Evolutionary conservation across 2,113 vertebrate species (phyloP), one percentile per base, ranked within the genome.

Genomic region (Zosterops pallidus): DNA sequence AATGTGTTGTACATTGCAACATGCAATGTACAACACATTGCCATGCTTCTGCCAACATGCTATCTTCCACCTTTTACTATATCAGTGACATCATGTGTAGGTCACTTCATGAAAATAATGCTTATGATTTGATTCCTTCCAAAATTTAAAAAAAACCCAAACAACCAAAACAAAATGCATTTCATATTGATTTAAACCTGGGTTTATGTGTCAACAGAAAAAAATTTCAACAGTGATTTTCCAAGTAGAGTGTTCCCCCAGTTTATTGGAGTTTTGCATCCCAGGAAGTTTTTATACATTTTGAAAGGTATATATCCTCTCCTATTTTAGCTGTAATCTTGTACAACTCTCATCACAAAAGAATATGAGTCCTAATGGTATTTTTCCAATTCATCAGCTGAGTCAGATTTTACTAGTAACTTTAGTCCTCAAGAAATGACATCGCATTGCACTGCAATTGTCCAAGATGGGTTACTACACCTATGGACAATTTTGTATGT

Each of bases 201-300:
- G 9, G 9, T 87, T 93, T 85, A 21, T 60, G 4, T 64, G 8
- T 17, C 13, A 62, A 19, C 13, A 55, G 9, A 41, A 31, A 76
- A 79, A 53, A 77, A 74, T 5, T 52, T 79, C 24, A 26, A 25
- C 14, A 12, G 25, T 35, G 35, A 49, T 57, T 91, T 93, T 92
- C 42, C 33, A 47, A 68, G 8, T 8, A 59, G 1, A 13, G 9
- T 26, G 5, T 23, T 14, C 11, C 8, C 33, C 4, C 2, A n/a
- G 5, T 79, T 86, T 35, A 7, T 52, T 44, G 64, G 33, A 50
- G 1, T 6, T 72, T 72, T 24, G 55, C 21, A 50, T 35, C n/a
- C 25, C 33, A 28, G 6, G 3, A 55, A 72, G 9, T 49, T 69
- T 74, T 75, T 56, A 53, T 44, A 18, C 5, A 3, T 28, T 68